These are phyloP conservation scores for Athalia cordata DNA, from an alignment of 2,888 invertebrate genomes.

Conservation along the genomic window DNA sequence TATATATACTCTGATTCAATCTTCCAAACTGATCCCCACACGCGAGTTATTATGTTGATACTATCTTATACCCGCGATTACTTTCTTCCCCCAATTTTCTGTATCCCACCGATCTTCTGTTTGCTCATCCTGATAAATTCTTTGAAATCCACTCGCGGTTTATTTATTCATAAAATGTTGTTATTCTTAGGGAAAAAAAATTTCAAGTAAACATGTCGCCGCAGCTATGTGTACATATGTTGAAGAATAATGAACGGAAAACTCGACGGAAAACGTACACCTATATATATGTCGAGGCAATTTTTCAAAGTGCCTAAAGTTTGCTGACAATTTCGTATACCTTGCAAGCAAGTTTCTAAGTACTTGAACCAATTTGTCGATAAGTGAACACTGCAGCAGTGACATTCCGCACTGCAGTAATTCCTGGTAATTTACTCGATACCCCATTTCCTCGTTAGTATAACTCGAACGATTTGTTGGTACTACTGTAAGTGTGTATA, in stretches of 20 bases:
- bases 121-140: too few species aligned
- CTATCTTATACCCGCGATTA: too few species aligned
- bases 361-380: conserved; percentile 37
- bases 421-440: conserved; percentile 27
- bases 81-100: too few species aligned
- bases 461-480: neutral
- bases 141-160: too few species aligned
- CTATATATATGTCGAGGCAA: neutral
- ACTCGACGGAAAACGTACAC: neutral
- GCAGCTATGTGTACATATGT: neutral
- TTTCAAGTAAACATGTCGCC: too few species aligned
- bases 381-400: conserved; percentile 23
- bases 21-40: neutral
- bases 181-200: too few species aligned
- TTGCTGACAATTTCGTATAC: conserved; percentile 15
- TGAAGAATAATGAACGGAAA: neutral
- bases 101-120: too few species aligned
- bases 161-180: too few species aligned
- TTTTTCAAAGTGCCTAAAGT: conserved; percentile 6
- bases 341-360: conserved; percentile 1
- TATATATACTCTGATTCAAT: neutral
- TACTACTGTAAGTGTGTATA: too few species aligned
- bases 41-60: too few species aligned
- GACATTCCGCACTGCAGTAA: conserved; percentile 15
- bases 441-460: conserved; percentile 5